Percentiles rank a stretch among this genome's conserved stretches.
Conservation (phyloP, 1,140 invertebrate species). For the Diachasma alloeum region DNA sequence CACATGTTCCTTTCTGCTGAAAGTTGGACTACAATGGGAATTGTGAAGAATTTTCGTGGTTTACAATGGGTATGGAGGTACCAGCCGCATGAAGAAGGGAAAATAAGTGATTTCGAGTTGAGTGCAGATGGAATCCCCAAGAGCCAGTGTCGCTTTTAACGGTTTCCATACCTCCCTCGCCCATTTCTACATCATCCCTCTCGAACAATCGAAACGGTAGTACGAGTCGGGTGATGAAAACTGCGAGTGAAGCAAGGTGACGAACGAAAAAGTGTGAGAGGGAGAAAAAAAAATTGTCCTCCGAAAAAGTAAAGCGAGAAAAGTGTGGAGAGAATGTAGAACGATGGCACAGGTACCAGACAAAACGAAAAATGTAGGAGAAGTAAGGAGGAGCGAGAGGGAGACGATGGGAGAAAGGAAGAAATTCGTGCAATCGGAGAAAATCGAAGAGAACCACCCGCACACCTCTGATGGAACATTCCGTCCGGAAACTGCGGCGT, state of each 20-base stretch:
- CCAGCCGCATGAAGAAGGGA: background rate
- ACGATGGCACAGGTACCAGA: background rate
- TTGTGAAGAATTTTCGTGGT: background rate
- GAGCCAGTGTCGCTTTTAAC: constrained; percentile 7
- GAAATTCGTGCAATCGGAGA: background rate
- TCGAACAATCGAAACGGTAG: background rate
- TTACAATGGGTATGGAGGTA: too few species aligned
- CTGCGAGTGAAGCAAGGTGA: background rate
- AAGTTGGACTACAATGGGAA: background rate
- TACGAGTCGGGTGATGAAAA: background rate
- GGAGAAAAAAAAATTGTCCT: background rate
- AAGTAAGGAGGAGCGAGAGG: background rate
- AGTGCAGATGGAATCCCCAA: background rate
- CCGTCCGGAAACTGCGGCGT: constrained; percentile 51
- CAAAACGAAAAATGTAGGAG: background rate
- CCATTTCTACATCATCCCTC: background rate
- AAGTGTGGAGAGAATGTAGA: background rate
- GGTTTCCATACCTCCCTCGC: background rate
- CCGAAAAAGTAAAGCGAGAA: background rate
- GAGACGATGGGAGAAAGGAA: background rate
- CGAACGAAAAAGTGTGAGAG: background rate
- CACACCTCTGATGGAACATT: constrained; percentile 53
- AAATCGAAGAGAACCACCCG: background rate
- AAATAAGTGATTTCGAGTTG: background rate
- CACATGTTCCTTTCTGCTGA: background rate